Evolutionary conservation across 2,888 invertebrate genomes (phyloP), one percentile per base, ranked within the genome.

Genomic region (Vanessa cardui): DNA sequence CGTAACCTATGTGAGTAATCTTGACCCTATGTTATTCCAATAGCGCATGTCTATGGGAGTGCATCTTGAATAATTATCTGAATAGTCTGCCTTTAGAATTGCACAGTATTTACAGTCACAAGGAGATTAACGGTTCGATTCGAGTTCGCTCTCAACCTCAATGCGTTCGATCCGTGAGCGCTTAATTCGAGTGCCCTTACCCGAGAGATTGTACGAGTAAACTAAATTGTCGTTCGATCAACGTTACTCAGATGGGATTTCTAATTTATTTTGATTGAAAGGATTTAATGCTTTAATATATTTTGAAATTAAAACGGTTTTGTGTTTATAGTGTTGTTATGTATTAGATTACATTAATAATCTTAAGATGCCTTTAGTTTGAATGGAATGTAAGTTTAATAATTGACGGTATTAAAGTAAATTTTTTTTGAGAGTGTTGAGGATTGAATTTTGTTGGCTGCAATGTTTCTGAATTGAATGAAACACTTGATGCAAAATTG

Each of bases 51-150:
- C 56, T 56, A 56, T 39, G 33, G 39, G 39, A 56, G 69, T 68
- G 64, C 65, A 68, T 68, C 63, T 73, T 69, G 69, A 71, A 68
- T 71, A 65, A 71, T 67, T 71, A 62, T 66, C 68, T 52, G 64
- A 61, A 49, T 68, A 73, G 71, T 56, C 63, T 65, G 63, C 45
- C 50, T 66, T 62, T 63, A 61, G 66, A 61, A 64, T 69, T 54
- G 60, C 47, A 64, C 62, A 62, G 64, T 62, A 58, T 59, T 63
- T 68, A 73, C 70, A 74, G 76, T 65, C 58, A 65, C 62, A 76
- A 81, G 83, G 54, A 54, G 56, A 81, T 80, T 87, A 87, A 87
- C 87, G 86, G 86, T 80, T 82, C 76, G 78, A 69, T 70, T 64
- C 58, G 67, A 70, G 79, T 84, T 86, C 74, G 52, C 56, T 86